Conservation (phyloP, 1,140 invertebrate species). For the Polypedilum pembai region DNA sequence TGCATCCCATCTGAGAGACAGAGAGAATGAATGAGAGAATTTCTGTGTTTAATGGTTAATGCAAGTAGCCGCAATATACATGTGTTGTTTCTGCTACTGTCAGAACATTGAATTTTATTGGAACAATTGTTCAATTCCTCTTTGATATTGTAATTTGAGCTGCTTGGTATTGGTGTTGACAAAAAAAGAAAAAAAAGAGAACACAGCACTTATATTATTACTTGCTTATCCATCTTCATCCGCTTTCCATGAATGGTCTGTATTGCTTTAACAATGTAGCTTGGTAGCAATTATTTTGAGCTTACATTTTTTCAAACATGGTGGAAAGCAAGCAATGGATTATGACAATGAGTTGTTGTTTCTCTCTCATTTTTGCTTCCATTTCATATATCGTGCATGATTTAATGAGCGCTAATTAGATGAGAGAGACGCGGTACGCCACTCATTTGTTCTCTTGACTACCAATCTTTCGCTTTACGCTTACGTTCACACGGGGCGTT, state of each 20-base stretch:
- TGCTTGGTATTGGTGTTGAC: neutral
- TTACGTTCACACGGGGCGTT: neutral
- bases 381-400: constrained; percentile 12
- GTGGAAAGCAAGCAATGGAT: neutral
- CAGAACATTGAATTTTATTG: constrained; percentile 2
- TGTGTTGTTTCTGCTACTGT: neutral
- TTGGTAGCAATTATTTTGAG: too few relatives aligned
- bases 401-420: constrained; percentile 1
- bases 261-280: neutral
- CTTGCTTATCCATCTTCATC: constrained; percentile 16
- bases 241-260: neutral
- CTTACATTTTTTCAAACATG: neutral
- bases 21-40: neutral
- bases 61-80: neutral
- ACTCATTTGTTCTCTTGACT: neutral
- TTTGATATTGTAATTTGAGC: neutral
- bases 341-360: neutral
- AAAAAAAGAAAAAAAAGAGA: neutral
- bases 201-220: neutral
- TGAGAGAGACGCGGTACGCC: neutral
- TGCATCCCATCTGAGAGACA: neutral
- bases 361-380: neutral
- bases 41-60: constrained; percentile 7
- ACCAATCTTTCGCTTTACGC: neutral
- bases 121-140: constrained; percentile 11